Percentiles rank a stretch among this genome's conserved stretches.
phyloP scores from a whole-genome alignment of 2,888 invertebrate species.

The Calliopum simillimum region DNA sequence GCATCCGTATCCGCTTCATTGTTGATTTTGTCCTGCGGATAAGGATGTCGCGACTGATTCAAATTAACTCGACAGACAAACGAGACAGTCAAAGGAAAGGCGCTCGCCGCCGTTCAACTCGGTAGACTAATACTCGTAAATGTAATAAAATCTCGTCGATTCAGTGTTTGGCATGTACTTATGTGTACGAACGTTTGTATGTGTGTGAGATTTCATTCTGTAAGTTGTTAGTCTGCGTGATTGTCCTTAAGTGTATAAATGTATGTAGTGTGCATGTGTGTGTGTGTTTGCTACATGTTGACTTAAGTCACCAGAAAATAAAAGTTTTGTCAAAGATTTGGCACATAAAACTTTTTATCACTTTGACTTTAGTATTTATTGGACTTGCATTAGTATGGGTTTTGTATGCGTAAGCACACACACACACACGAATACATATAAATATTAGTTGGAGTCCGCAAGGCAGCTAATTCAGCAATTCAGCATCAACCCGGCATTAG shows the following conservation, averaged over 20 bases:
- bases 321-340: conserved; percentile 61
- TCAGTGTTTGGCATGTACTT: conserved; percentile 25
- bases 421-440: not conserved
- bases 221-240: conserved; percentile 32
- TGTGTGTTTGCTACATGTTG: conserved; percentile 49
- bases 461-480: conserved; percentile 4
- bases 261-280: conserved; percentile 34
- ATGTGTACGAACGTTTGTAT: conserved; percentile 44
- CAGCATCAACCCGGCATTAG: not conserved
- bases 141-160: no score
- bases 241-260: conserved; percentile 23
- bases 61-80: conserved; percentile 60
- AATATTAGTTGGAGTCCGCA: not conserved
- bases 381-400: conserved; percentile 37
- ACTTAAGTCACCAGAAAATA: conserved; percentile 52
- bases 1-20: conserved; percentile 21
- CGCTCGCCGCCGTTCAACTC: no score
- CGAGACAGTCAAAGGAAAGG: conserved; percentile 38
- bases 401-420: conserved; percentile 34
- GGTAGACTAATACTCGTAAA: no score
- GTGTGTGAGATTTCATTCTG: conserved; percentile 41
- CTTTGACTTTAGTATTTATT: conserved; percentile 57
- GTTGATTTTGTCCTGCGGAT: conserved; percentile 23
- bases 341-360: conserved; percentile 60
- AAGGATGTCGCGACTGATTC: conserved; percentile 58